Base-by-base conservation (phyloP, 2,113 vertebrate genomes). In the Dromas ardeola region DNA sequence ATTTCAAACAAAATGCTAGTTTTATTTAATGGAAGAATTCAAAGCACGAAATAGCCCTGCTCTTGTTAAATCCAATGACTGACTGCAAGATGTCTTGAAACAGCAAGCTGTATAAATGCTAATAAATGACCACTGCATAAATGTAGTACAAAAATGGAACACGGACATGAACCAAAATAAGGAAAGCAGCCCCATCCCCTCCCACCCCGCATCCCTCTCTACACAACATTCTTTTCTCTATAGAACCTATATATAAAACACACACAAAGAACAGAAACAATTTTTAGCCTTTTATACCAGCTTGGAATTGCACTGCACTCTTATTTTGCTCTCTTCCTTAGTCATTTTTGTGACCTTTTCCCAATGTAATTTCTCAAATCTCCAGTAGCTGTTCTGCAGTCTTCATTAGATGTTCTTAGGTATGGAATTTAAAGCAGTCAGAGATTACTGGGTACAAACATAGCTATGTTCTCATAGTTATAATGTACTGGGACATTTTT, bases 31-130 rank as follows among this genome's bases (percentile, higher is more conserved):
- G 8, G 55, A 61, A 80, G 45, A 81, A 85, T 73, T 88, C 30
- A 65, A 92, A 59, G 47, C 55, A 93, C 2, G 2, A 30, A 86
- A 74, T 56, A 61, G 3, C 13, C 69, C 36, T 83, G 50, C 27
- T 93, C 45, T 80, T 92, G 38, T 73, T 90, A 84, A 90, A 92
- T 71, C 15, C 52, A 79, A 38, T 61, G 52, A 49, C 73, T 89
- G 86, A 69, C 77, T 10, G 3, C 38, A 69, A 81, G 76, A 81
- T 71, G 26, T 73, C 84, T 89, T 40, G 67, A 91, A 95, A 56
- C 61, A 85, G 43, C 45, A 92, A 91, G 65, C 71, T 72, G 63
- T 94, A 94, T 56, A 96, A 88, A 96, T 93, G 79, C 49, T 93
- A 95, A 96, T 93, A 92, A 93, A 91, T 92, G 55, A 71, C 56